Percentiles rank a stretch among this genome's conserved stretches.
Evolutionary conservation across 2,888 invertebrate species (phyloP).

Genomic region (Papilio elwesi): DNA sequence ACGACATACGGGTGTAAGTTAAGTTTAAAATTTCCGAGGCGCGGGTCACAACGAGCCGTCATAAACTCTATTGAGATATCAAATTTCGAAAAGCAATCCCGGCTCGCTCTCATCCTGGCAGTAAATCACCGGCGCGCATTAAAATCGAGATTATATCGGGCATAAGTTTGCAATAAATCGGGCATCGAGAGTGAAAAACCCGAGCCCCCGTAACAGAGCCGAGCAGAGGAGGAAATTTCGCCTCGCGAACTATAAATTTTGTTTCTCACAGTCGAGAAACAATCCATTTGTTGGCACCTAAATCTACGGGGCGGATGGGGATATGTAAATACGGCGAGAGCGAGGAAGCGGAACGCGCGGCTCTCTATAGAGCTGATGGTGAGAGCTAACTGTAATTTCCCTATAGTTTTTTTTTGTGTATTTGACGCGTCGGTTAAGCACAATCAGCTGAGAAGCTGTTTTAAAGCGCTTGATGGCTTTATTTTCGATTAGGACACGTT

Average conservation of each 20-base stretch:
- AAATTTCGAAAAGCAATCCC: slow-evolving; percentile 80
- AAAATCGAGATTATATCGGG: slow-evolving; percentile 82
- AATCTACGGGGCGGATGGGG: slow-evolving; percentile 69
- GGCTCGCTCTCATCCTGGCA: slow-evolving; percentile 63
- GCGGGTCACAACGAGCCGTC: slow-evolving; percentile 65
- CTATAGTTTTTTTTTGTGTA: slow-evolving; percentile 1
- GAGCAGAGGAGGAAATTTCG: slow-evolving; percentile 57
- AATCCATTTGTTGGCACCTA: slow-evolving; percentile 76
- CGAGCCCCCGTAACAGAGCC: slow-evolving; percentile 51
- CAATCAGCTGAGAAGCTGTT: neutral
- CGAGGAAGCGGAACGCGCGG: slow-evolving; percentile 7
- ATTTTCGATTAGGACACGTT: too few species aligned
- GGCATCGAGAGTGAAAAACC: slow-evolving; percentile 67
- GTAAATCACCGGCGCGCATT: slow-evolving; percentile 78
- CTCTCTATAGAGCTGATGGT: neutral
- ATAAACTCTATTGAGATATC: slow-evolving; percentile 81
- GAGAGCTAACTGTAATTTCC: neutral
- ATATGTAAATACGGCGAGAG: slow-evolving; percentile 66
- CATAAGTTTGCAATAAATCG: slow-evolving; percentile 81
- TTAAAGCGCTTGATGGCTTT: neutral
- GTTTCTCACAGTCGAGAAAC: slow-evolving; percentile 63
- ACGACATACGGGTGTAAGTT: slow-evolving; percentile 3
- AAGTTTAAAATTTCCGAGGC: slow-evolving; percentile 32
- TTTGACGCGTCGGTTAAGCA: neutral
- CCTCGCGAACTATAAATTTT: slow-evolving; percentile 60